Conservation (phyloP, 2,888 invertebrate genomes). For the Entomobrya multifasciata region DNA sequence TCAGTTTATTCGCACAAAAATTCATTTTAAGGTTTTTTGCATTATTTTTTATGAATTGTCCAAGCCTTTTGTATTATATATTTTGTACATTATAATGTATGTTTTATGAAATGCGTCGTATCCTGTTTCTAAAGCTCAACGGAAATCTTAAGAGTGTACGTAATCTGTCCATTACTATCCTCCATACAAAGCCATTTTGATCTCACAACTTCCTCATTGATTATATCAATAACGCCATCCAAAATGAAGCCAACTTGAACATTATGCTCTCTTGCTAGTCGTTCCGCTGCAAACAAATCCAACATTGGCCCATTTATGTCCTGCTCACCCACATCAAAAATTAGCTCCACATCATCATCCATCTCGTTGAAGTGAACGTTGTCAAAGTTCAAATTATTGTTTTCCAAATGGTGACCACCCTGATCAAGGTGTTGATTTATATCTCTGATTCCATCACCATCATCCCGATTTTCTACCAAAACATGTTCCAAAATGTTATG, state of each 20-base stretch:
- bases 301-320: slow-evolving; percentile 50
- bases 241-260: slow-evolving; percentile 70
- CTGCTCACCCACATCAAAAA: slow-evolving; percentile 51
- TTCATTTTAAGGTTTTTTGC: background rate
- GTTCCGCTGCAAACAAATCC: slow-evolving; percentile 63
- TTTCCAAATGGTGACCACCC: background rate
- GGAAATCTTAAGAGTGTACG: slow-evolving; percentile 70
- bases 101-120: background rate
- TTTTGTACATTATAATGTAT: background rate
- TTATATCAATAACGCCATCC: slow-evolving; percentile 71
- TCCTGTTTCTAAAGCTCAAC: slow-evolving; percentile 49
- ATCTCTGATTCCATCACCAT: background rate
- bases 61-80: too few species aligned
- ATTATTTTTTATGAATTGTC: background rate
- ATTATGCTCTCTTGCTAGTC: slow-evolving; percentile 61
- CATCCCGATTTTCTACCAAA: slow-evolving; percentile 4
- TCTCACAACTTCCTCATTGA: slow-evolving; percentile 54
- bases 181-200: slow-evolving; percentile 71
- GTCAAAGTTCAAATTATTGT: slow-evolving; percentile 5
- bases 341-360: slow-evolving; percentile 48
- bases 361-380: slow-evolving; percentile 30
- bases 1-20: too few species aligned
- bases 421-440: background rate
- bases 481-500: slow-evolving; percentile 63
- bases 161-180: slow-evolving; percentile 66